These are phyloP conservation scores for Tylochromis polylepis DNA, from an alignment of 2,113 vertebrate genomes.

Conservation along the genomic window DNA sequence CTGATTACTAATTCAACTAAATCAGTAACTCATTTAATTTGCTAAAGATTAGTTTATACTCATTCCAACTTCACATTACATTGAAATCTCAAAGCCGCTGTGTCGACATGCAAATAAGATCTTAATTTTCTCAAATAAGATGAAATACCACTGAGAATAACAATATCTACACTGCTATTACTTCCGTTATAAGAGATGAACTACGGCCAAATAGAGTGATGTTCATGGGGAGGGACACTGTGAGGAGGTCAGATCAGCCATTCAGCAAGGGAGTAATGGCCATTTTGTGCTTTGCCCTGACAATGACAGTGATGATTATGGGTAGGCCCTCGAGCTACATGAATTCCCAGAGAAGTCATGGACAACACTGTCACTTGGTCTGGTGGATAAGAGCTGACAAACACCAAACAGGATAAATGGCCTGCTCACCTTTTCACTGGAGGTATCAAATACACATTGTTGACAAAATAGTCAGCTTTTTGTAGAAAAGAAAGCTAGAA, in stretches of 20 bases:
- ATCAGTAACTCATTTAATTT: not conserved
- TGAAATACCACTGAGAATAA: not conserved
- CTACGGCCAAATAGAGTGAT: slow-evolving; percentile 16
- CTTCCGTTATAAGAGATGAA: not conserved
- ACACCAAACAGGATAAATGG: slow-evolving; percentile 36
- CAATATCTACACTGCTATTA: not conserved
- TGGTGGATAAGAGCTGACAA: slow-evolving; percentile 7
- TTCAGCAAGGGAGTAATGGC: slow-evolving; percentile 34
- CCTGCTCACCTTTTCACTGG: not conserved
- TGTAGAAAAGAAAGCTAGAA: not conserved
- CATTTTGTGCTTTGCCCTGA: slow-evolving; percentile 22
- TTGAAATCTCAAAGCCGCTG: not conserved
- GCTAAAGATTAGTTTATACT: not conserved
- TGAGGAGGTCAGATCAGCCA: slow-evolving; percentile 47
- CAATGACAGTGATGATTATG: slow-evolving; percentile 42
- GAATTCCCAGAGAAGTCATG: not conserved
- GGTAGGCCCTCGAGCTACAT: not conserved
- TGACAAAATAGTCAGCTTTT: not conserved
- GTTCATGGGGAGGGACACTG: not conserved
- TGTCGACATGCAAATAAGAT: not conserved
- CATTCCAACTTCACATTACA: not conserved
- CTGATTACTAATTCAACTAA: not conserved
- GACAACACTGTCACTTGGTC: slow-evolving; percentile 4
- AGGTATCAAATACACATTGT: not conserved
- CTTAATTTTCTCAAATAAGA: not conserved